Base-by-base conservation (phyloP, 2,113 vertebrate genomes). In the Egretta garzetta region DNA sequence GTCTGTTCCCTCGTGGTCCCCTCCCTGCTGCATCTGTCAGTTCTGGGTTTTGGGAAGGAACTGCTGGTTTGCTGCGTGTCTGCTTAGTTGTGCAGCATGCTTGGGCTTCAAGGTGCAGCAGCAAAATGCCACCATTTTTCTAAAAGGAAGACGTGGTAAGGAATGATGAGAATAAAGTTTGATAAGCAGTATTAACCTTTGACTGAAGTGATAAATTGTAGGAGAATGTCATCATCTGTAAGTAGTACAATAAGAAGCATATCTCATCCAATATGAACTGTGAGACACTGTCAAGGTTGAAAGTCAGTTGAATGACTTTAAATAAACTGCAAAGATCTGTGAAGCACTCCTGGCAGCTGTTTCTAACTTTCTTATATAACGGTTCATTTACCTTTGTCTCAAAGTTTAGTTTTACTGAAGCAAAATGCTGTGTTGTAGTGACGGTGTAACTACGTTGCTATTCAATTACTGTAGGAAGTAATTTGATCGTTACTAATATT, bases 81-180 rank as follows among this genome's bases (percentile, higher is more conserved):
- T n/a, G 23, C 0, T 0, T 27, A 79, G 32, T 30, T 27, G 14
- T 43, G 60, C 39, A 52, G 52, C 35, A 32, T 1, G 1, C 17
- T 72, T 39, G 58, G 52, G 53, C 59, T 49, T 55, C 39, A 35
- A 8, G 32, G 4, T 43, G 35, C 55, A 47, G 35, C 35, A 63
- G 77, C 87, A 86, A 47, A 81, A 32, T 10, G 19, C 22, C 27
- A 12, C 10, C 4, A 4, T 12, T 59, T 81, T 76, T 76, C 75
- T 47, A 32, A 58, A 70, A 30, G 27, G 41, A 75, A 45, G 37
- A 12, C 0, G 5, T 27, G 33, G 28, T n/a, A 20, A 70, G 24
- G 72, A 67, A 47, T 32, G 49, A 6, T 1, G 6, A 86, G 63
- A 81, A 53, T 23, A 16, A 39, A 71, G 37, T 70, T 80, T 33